Conservation (phyloP, 2,113 vertebrate genomes). For the Coracopsis vasa region DNA sequence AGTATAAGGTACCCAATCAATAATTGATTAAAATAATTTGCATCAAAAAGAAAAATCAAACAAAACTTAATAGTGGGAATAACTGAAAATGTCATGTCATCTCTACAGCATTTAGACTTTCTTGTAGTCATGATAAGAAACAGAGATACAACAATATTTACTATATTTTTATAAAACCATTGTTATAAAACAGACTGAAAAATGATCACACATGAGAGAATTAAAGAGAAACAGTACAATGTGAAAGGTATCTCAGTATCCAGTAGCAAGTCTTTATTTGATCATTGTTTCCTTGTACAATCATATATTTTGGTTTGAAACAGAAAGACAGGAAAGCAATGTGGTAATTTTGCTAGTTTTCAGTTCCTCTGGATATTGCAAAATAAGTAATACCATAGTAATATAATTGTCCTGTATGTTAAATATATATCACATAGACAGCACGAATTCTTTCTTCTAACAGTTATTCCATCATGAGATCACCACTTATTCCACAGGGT, state of each 20-base stretch:
- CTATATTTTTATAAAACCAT: background rate
- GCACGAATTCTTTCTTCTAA: background rate
- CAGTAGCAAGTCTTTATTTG: slow-evolving; percentile 43
- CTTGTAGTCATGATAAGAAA: background rate
- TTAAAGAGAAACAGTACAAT: slow-evolving; percentile 22
- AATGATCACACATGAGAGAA: background rate
- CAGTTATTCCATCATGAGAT: background rate
- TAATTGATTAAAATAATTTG: background rate
- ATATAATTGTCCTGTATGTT: background rate
- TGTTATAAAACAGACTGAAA: background rate
- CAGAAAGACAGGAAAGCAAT: background rate
- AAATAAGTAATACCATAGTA: background rate
- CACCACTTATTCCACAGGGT: background rate
- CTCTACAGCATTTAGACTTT: background rate
- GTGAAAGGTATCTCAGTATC: background rate
- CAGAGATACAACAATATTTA: background rate
- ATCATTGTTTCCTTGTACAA: slow-evolving; percentile 21
- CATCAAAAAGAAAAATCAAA: background rate
- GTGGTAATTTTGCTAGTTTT: background rate
- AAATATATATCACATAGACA: background rate
- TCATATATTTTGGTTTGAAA: background rate
- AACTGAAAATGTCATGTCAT: background rate
- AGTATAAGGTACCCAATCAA: background rate
- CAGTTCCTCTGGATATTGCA: background rate
- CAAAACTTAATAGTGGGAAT: background rate